phyloP scores from a whole-genome alignment of 2,888 invertebrate genomes.

The Calameuta pallipes region DNA sequence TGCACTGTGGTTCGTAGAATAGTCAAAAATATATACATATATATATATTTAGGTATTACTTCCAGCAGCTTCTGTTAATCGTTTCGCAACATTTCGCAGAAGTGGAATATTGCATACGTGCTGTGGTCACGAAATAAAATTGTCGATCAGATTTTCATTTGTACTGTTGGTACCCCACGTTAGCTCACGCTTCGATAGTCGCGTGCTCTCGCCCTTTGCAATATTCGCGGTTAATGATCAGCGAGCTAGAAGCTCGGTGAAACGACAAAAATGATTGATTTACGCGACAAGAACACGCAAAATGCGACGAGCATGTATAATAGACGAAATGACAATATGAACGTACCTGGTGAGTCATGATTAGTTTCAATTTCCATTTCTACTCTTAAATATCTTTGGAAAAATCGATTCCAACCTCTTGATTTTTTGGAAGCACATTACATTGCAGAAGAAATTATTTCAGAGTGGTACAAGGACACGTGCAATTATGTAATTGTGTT shows the following conservation, averaged over 20 bases:
- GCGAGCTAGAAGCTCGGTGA: conserved; percentile 6
- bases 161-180: neutral
- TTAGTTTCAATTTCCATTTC: neutral
- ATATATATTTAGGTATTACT: neutral
- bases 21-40: neutral
- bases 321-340: conserved; percentile 33
- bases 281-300: conserved; percentile 41
- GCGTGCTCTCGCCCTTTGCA: conserved; percentile 10
- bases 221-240: conserved; percentile 19
- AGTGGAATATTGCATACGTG: neutral
- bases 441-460: neutral
- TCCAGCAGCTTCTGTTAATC: neutral
- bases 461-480: conserved; percentile 7
- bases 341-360: conserved; percentile 41
- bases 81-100: neutral
- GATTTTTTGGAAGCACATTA: neutral
- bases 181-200: neutral
- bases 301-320: conserved; percentile 25
- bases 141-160: neutral
- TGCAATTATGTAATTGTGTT: conserved; percentile 27
- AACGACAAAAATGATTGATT: conserved; percentile 50
- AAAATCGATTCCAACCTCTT: conserved; percentile 30
- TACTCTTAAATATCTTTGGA: conserved; percentile 7
- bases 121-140: neutral
- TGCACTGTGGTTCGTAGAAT: neutral